Evolutionary conservation across 2,888 invertebrate genomes (phyloP), one percentile per base, ranked within the genome.

Genomic region (Dynastes tityus): DNA sequence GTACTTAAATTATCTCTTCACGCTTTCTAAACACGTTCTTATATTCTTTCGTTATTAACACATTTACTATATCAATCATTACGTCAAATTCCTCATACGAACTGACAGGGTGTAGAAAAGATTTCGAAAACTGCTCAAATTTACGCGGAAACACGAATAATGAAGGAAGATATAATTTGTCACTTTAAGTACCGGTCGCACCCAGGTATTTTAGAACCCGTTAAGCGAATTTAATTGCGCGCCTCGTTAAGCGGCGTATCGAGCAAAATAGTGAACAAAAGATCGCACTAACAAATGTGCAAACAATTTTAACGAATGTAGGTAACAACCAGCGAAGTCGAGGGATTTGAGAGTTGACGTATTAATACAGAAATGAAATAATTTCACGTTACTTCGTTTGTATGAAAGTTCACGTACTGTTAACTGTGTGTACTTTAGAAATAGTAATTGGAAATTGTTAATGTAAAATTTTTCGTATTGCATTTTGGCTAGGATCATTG

Each of bases 241-340:
- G 16, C 22, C 65, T 65, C 45, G 65, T 65, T 65, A 65, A 65
- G 65, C 45, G 40, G 40, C n/a, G n/a, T 65, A 40, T 65, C 65
- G 16, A 40, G 6, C 65, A 65, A 65, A 45, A 16, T n/a, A 45
- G 16, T 5, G 65, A 22, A 22, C 65, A 5, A 9, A 45, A 65
- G n/a, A n/a, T n/a, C 13, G 5, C 4, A 65, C 22, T 40, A 65
- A 40, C 40, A 45, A 65, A 63, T 37, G 64, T 45, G 13, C 65
- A 45, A 40, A 37, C 45, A 22, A 65, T 37, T 65, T 65, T 29
- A 63, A 63, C 13, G 32, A 32, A 63, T 29, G 27, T 63, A 63
- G 29, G 16, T 9, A 16, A 16, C 16, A 55, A 55, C n/a, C 2
- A n/a, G 8, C 45, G 45, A 45, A 45, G 11, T 45, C 45, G 45